Evolutionary conservation across 2,797 vertebrate genomes (phyloP).

Genomic region (Amphiprion clarkii): DNA sequence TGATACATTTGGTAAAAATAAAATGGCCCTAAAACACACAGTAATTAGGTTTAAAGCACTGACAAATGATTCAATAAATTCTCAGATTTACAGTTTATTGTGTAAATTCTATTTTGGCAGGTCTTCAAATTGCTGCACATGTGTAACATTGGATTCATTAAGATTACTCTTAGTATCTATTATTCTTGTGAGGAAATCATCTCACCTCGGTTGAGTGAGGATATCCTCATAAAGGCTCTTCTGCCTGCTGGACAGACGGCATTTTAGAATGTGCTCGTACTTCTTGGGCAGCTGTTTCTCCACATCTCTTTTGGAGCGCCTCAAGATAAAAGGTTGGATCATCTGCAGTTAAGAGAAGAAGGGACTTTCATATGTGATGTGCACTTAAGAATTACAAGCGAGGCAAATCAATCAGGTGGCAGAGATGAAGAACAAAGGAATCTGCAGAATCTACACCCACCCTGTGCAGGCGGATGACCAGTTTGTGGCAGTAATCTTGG

Average conservation of each 20-base stretch:
- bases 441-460: slow-evolving; percentile 74
- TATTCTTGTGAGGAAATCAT: background rate
- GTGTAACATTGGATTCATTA: too few relatives aligned
- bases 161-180: background rate
- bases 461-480: slow-evolving; percentile 94
- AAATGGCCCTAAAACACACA: background rate
- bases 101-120: background rate
- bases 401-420: background rate
- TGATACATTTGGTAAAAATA: too few relatives aligned
- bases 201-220: slow-evolving; percentile 90
- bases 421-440: background rate
- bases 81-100: background rate
- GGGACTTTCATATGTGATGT: background rate
- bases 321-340: slow-evolving; percentile 94
- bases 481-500: slow-evolving; percentile 95
- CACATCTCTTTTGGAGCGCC: slow-evolving; percentile 92
- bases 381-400: background rate
- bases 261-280: slow-evolving; percentile 93
- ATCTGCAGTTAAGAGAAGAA: slow-evolving; percentile 80
- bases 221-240: slow-evolving; percentile 94
- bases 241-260: slow-evolving; percentile 90
- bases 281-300: slow-evolving; percentile 95
- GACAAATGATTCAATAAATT: background rate
- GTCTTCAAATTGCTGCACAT: too few relatives aligned
- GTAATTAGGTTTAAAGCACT: background rate